Percentiles rank a stretch among this genome's conserved stretches.
These are phyloP conservation scores for Galerucella nymphaeae DNA, from an alignment of 2,888 invertebrate genomes.

Conservation along the genomic window DNA sequence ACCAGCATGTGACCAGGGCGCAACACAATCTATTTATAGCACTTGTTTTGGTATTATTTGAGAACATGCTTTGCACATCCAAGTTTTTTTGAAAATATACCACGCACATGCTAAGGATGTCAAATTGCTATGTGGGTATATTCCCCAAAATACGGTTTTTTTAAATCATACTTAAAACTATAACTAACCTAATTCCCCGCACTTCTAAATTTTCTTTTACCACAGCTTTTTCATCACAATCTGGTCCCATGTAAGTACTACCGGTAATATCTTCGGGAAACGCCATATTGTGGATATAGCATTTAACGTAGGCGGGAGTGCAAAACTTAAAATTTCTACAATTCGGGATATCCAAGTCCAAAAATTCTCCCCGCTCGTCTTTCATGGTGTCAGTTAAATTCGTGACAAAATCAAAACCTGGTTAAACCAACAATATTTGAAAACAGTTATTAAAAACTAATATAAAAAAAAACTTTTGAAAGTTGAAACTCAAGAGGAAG, in stretches of 20 bases:
- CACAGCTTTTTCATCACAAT: constrained; percentile 59
- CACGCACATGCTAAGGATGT: too few species aligned
- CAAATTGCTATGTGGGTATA: too few species aligned
- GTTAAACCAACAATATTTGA: constrained; percentile 30
- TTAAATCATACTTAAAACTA: too few species aligned
- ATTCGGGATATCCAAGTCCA: constrained; percentile 59
- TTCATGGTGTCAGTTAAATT: constrained; percentile 44
- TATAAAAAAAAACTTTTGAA: too few species aligned
- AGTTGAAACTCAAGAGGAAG: too few species aligned
- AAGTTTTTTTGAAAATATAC: too few species aligned
- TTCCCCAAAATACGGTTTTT: too few species aligned
- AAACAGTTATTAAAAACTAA: not conserved
- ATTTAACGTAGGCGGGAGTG: constrained; percentile 64
- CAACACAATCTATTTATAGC: too few species aligned
- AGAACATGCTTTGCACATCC: too few species aligned
- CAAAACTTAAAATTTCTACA: constrained; percentile 58
- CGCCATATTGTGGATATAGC: constrained; percentile 61
- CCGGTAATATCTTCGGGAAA: constrained; percentile 48
- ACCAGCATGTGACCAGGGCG: too few species aligned
- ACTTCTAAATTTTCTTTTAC: constrained; percentile 63
- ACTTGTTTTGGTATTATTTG: too few species aligned
- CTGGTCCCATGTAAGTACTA: constrained; percentile 60
- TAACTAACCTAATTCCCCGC: constrained; percentile 58
- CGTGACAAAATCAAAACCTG: constrained; percentile 50
- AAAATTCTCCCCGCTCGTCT: constrained; percentile 58